A percentile compares a stretch with the other conserved stretches of the same genome.
These are phyloP conservation scores for Salminus brasiliensis DNA, from an alignment of 2,113 vertebrate genomes.

Conservation along the genomic window DNA sequence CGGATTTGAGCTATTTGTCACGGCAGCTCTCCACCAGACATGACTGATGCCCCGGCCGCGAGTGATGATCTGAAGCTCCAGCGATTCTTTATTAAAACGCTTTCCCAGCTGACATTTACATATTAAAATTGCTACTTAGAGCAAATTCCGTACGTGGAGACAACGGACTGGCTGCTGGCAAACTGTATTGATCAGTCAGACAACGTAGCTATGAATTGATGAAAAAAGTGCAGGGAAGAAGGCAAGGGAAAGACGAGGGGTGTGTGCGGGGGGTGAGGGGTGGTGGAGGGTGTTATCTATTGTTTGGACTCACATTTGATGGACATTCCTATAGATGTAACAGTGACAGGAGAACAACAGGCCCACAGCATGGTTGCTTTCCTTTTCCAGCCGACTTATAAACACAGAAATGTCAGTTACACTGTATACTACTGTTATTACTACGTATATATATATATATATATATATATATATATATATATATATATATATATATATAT, in stretches of 20 bases:
- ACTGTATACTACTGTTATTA: too few relatives aligned
- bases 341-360: not conserved
- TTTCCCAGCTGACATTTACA: slow-evolving; percentile 70
- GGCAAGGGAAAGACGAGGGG: not conserved
- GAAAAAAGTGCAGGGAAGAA: slow-evolving; percentile 16
- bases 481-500: too few relatives aligned
- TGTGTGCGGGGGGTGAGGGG: too few relatives aligned
- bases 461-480: too few relatives aligned
- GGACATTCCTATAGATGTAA: slow-evolving; percentile 3
- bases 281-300: not conserved
- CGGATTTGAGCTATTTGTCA: slow-evolving; percentile 68
- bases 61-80: slow-evolving; percentile 61
- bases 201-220: slow-evolving; percentile 48
- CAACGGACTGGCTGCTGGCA: slow-evolving; percentile 47
- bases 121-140: slow-evolving; percentile 69
- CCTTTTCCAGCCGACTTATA: not conserved
- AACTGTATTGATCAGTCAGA: slow-evolving; percentile 63
- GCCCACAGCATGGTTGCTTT: not conserved
- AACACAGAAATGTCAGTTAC: too few relatives aligned
- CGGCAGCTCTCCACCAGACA: slow-evolving; percentile 53
- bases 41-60: slow-evolving; percentile 65
- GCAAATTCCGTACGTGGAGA: slow-evolving; percentile 64
- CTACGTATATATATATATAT: too few relatives aligned
- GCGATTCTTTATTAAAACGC: slow-evolving; percentile 70
- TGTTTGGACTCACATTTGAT: not conserved